Base-by-base conservation (phyloP, 2,797 vertebrate genomes). In the Crax fasciolata region DNA sequence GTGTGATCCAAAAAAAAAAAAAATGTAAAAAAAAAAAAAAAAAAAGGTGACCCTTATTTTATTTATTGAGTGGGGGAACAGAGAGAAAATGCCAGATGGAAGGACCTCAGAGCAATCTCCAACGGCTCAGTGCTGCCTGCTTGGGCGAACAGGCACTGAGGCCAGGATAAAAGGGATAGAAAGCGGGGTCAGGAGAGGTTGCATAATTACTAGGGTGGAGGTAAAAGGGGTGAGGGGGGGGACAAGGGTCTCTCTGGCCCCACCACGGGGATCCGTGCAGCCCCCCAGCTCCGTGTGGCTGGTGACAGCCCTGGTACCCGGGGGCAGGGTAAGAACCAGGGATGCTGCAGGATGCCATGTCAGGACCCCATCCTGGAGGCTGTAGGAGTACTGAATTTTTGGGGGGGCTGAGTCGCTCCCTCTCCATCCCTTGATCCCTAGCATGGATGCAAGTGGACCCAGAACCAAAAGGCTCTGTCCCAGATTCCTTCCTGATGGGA, bases 51-150 rank as follows among this genome's bases (percentile, higher is more conserved):
- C 97, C 98, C 96, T 97, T 96, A 96, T 97, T 97, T 97, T 97
- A 94, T 95, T 97, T 96, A 97, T 97, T 98, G 97, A 97, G 98
- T 98, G 98, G 96, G 96, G 96, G 87, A 96, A 97, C 97, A 98
- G 97, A 97, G 98, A 98, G 98, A 98, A 97, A 98, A 95, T 97
- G 98, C 98, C 99, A 99, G 99, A 99, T 99, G 98, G 98, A 98
- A 98, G 91, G 96, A 98, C 97, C 97, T 97, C 95, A 96, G 97
- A 97, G 97, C 98, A 97, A 97, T 96, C 96, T 94, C 94, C 90
- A 96, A 94, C 73, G 92, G 97, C 94, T 97, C 96, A 97, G 95
- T 95, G 96, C 94, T 97, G 97, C 97, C 97, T 98, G 97, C 97
- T 97, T 96, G 97, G 96, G 94, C 96, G 97, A 97, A 97, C 94